A percentile compares a stretch with the other conserved stretches of the same genome.
Evolutionary conservation across 2,888 invertebrate species (phyloP).

Genomic region (Antheraea yamamai): DNA sequence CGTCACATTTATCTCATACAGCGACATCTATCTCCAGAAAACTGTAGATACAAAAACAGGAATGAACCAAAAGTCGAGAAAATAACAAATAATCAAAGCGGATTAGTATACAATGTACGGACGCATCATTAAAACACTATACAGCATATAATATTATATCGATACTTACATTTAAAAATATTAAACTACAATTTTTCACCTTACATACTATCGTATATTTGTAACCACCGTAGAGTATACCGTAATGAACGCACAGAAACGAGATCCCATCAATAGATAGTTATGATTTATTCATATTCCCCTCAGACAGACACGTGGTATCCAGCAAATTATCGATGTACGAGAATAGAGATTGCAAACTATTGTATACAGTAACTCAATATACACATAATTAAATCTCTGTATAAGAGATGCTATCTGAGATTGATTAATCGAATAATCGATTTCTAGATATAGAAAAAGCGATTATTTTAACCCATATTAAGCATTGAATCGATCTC

Average conservation of each 20-base stretch:
- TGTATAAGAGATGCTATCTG: no score
- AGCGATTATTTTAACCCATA: no score
- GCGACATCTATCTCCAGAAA: background rate
- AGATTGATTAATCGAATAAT: no score
- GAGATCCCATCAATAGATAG: constrained; percentile 71
- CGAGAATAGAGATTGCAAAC: background rate
- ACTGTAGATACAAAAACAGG: constrained; percentile 34
- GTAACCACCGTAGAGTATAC: constrained; percentile 63
- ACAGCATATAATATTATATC: constrained; percentile 66
- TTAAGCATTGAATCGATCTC: no score
- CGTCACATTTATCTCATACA: background rate
- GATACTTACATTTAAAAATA: constrained; percentile 64
- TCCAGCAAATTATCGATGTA: background rate
- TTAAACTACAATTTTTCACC: constrained; percentile 56
- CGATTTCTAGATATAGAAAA: no score
- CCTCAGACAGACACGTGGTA: background rate
- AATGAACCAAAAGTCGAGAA: constrained; percentile 25
- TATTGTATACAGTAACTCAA: background rate
- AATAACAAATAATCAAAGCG: constrained; percentile 25
- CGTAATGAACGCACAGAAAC: constrained; percentile 61
- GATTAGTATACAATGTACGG: constrained; percentile 31
- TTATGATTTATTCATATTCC: constrained; percentile 13
- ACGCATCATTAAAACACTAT: constrained; percentile 49
- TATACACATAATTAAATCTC: no score
- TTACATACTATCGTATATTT: constrained; percentile 78